Percentiles rank a stretch among this genome's conserved stretches.
phyloP scores from a whole-genome alignment of 35 echinoderm and acorn worm species.

The Apostichopus californicus region DNA sequence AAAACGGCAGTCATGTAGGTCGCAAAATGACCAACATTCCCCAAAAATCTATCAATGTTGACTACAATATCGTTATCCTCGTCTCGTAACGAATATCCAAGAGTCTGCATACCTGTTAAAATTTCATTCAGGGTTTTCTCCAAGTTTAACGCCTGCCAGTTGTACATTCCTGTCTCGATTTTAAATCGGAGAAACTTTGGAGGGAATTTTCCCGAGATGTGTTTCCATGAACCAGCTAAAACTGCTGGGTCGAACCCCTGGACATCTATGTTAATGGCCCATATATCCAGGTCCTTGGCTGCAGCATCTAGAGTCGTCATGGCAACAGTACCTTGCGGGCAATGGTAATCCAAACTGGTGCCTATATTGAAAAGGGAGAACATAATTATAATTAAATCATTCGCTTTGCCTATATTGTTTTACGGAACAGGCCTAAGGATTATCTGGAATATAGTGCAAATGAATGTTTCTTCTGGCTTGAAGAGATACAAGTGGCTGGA shows the following conservation, averaged over 20 bases:
- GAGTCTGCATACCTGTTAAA: constrained; percentile 23
- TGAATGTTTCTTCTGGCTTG: too few species aligned
- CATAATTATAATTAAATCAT: too few species aligned
- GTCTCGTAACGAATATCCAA: constrained; percentile 34
- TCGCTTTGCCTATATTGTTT: too few species aligned
- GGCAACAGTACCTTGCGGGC: constrained; percentile 17
- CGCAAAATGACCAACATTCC: constrained; percentile 11
- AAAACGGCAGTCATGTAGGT: constrained; percentile 42
- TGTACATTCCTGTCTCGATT: constrained; percentile 40
- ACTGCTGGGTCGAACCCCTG: constrained; percentile 42
- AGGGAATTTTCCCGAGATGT: constrained; percentile 12
- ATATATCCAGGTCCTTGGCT: background rate
- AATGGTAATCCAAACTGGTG: constrained; percentile 15
- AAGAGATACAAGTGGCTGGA: too few species aligned
- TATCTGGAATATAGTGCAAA: too few species aligned
- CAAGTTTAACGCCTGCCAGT: constrained; percentile 10
- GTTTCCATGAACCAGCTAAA: constrained; percentile 21
- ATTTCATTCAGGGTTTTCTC: background rate
- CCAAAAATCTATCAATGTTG: background rate
- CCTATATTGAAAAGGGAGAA: background rate
- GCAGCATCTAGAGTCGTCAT: constrained; percentile 17
- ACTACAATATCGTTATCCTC: constrained; percentile 36
- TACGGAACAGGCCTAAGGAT: too few species aligned
- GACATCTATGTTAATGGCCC: constrained; percentile 43
- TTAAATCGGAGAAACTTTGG: constrained; percentile 1